Evolutionary conservation across 2,113 vertebrate species (phyloP), one percentile per base, ranked within the genome.

Genomic region (Ptilonorhynchus violaceus): DNA sequence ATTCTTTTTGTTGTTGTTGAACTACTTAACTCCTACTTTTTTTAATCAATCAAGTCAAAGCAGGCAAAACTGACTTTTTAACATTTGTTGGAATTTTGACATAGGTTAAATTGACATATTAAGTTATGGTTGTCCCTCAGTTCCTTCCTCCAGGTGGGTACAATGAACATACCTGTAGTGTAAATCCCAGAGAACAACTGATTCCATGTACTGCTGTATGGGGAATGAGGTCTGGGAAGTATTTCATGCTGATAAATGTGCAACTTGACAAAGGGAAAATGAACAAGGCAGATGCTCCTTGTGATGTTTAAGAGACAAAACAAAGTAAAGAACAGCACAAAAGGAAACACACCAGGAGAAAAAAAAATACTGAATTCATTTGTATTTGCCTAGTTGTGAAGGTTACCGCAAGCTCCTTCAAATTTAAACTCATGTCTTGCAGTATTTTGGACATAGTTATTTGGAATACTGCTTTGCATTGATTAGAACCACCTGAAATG

Each of bases 101-200:
- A 27, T 30, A 68, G 1, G 3, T 25, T 85, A 58, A 58, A 44
- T 17, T 59, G 10, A 46, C 20, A 46, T 13, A 20, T 74, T 44
- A 52, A 39, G 9, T 67, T 53, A 39, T 17, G 16, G 1, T 6
- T 82, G 28, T 39, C 1, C 0, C 15, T 58, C 25, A 13, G 0
- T 70, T 86, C 9, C 10, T 44, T 84, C 2, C 5, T n/a, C 25
- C 56, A 39, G 47, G 46, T 85, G 87, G 8, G 8, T 66, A 58
- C 8, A 73, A 3, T 47, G 15, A 73, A 44, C 14, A 31, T 33
- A 49, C 3, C 9, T 41, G 15, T 30, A 52, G 30, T 24, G 13
- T 33, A 64, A 44, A 74, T 31, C 20, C 11, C n/a, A 63, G 30
- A 55, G 4, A 70, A 3, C 6, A 75, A 2, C 4, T 72, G 27